phyloP scores from a whole-genome alignment of 2,888 invertebrate genomes.

The Oscheius sp. region DNA sequence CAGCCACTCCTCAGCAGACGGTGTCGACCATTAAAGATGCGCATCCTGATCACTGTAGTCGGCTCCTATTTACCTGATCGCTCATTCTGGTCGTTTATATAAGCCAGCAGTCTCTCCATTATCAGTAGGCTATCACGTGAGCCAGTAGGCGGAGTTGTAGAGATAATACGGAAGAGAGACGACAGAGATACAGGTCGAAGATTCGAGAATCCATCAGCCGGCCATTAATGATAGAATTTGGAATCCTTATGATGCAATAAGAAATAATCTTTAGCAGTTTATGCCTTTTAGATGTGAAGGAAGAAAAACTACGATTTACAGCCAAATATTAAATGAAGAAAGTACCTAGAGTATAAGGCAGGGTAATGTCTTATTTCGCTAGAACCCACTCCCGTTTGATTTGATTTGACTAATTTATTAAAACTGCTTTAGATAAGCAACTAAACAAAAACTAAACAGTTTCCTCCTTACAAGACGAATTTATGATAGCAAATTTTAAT shows the following conservation, averaged over 20 bases:
- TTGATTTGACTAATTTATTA: too few relatives aligned
- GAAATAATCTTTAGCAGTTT: not conserved
- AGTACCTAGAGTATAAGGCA: not conserved
- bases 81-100: constrained; percentile 19
- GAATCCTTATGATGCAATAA: too few relatives aligned
- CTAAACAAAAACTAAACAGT: too few relatives aligned
- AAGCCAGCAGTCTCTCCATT: constrained; percentile 19
- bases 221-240: not conserved
- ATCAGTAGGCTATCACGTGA: constrained; percentile 28
- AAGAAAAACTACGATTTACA: not conserved
- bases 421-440: too few relatives aligned
- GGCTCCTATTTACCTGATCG: constrained; percentile 23
- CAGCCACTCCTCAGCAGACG: not conserved
- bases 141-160: constrained; percentile 13
- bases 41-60: constrained; percentile 10
- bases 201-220: not conserved
- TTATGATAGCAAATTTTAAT: too few relatives aligned
- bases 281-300: not conserved
- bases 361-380: too few relatives aligned
- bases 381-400: too few relatives aligned
- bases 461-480: too few relatives aligned
- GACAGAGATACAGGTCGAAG: constrained; percentile 13
- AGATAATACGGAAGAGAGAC: not conserved
- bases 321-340: not conserved
- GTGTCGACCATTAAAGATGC: constrained; percentile 25